Conservation (phyloP, 2,113 vertebrate species). For the human (Homo sapiens) region GRCh38 chr4:20120501-20121000, state of each 20-base stretch:
- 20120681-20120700: neutral
- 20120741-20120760: neutral
- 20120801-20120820: neutral
- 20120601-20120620: neutral
- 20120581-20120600: neutral
- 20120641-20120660: neutral
- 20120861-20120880: neutral
- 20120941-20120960: neutral
- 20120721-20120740: constrained; percentile 38
- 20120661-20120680: neutral
- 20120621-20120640: neutral
- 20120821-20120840: neutral
- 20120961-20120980: neutral
- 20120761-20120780: neutral
- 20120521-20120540: neutral
- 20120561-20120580: constrained; percentile 9
- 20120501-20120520: neutral
- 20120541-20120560: neutral
- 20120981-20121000: neutral
- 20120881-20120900: neutral
- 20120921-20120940: neutral
- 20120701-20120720: neutral
- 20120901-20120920: neutral
- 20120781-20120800: neutral
- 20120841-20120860: neutral